Conservation (phyloP, 2,113 vertebrate species). For the Podiceps cristatus region DNA sequence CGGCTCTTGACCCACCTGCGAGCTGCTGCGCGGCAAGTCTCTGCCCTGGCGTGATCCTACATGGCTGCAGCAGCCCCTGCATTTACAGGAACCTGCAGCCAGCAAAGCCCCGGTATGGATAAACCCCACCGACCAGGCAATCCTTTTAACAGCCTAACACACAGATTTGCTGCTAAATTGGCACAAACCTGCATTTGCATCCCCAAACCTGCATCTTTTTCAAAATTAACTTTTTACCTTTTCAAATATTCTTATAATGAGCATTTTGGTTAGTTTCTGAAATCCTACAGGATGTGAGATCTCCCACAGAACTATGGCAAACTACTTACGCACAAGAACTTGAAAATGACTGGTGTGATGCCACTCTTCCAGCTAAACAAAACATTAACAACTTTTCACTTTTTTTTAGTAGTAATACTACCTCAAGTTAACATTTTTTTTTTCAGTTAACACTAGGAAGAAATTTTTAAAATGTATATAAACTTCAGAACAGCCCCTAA, state of each 20-base stretch:
- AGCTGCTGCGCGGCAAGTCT: not conserved
- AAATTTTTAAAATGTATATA: not conserved
- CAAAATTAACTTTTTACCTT: not conserved
- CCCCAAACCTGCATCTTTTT: not conserved
- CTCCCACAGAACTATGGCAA: not conserved
- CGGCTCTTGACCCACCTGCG: not conserved
- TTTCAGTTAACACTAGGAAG: not conserved
- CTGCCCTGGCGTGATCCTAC: not conserved
- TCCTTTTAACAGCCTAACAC: not conserved
- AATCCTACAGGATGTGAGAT: not conserved
- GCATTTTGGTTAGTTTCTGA: not conserved
- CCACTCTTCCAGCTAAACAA: not conserved
- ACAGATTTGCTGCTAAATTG: not conserved
- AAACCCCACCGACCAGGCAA: not conserved
- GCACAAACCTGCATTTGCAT: not conserved
- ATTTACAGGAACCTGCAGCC: not conserved
- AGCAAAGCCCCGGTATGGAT: rapidly evolving
- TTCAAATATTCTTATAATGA: not conserved
- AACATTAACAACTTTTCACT: not conserved
- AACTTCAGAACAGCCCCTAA: not conserved
- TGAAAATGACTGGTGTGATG: not conserved
- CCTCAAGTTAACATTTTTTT: not conserved
- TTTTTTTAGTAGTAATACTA: not conserved
- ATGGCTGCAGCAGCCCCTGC: not conserved
- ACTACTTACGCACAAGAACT: not conserved